Evolutionary conservation across 1,140 invertebrate species (phyloP), one percentile per base, ranked within the genome.

Genomic region (Tribolium madens): DNA sequence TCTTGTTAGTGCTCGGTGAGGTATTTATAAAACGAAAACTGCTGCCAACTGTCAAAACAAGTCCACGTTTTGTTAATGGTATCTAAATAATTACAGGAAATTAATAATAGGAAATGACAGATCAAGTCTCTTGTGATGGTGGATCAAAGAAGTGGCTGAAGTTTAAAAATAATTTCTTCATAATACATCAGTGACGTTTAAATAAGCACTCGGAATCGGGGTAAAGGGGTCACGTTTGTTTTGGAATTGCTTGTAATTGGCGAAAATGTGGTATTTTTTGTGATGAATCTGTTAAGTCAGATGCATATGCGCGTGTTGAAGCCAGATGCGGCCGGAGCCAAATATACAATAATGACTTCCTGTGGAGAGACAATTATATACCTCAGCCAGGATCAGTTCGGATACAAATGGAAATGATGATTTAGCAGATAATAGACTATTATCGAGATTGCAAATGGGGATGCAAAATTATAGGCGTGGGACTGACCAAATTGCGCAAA

Each of bases 331-430:
- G 52, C 26, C 53, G n/a, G 57, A 70, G 46, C 73, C 69, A 70
- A 79, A 76, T 79, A 76, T 76, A 76, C 69, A 57, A 72, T 79
- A 79, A 79, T 79, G 75, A 79, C 74, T 79, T 79, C 77, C 77
- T 79, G 77, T 76, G 74, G 77, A 79, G 77, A 79, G 74, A 79
- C 77, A 79, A 79, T 79, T 79, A 79, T 79, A 73, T 47, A 72
- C 70, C 50, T 71, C 33, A 42, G 53, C 15, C 48, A 68, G 53
- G 53, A 78, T 71, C 73, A 33, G 73, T 71, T 72, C 26, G 53
- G 69, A 36, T 64, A 73, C 52, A 75, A 78, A 78, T 78, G 60
- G 77, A 64, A 60, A 75, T 60, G 73, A 76, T 78, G 77, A 78
- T 78, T 60, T 75, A 57, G 68, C 77, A 78, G 36, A 78, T 78